These are phyloP conservation scores for Automeris io DNA, from an alignment of 2,888 invertebrate species.

Conservation along the genomic window DNA sequence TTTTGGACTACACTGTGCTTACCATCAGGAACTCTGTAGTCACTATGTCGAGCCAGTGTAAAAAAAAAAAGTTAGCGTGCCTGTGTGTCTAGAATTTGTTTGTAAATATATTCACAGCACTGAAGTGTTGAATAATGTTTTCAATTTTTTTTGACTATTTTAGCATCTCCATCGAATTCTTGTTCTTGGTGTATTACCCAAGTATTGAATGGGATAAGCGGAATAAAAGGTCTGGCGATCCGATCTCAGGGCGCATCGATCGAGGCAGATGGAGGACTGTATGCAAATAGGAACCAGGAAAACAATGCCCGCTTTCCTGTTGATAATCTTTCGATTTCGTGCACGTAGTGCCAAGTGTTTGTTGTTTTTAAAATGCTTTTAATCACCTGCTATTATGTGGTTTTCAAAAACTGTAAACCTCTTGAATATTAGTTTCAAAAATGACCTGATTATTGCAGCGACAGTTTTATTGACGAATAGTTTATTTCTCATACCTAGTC, in stretches of 20 bases:
- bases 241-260: conserved; percentile 43
- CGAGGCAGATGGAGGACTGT: conserved; percentile 50
- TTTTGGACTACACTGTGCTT: no score
- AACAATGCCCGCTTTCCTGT: conserved; percentile 59
- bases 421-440: no score
- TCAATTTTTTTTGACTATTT: conserved; percentile 13
- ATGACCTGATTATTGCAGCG: no score
- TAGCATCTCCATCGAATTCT: conserved; percentile 41
- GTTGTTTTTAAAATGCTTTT: conserved; percentile 23
- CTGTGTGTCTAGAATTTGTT: no score
- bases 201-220: conserved; percentile 35
- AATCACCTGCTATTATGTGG: conserved; percentile 25
- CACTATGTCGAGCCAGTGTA: no score
- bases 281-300: conserved; percentile 61
- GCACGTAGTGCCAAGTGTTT: conserved; percentile 13
- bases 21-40: no score
- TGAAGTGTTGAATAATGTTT: not conserved
- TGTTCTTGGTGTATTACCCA: conserved; percentile 53
- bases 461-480: no score
- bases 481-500: no score
- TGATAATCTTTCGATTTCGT: conserved; percentile 53
- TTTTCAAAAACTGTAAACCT: no score
- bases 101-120: not conserved
- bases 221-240: conserved; percentile 30
- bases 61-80: no score